phyloP scores from a whole-genome alignment of 2,888 invertebrate species.

The Drosophila paramelanica region DNA sequence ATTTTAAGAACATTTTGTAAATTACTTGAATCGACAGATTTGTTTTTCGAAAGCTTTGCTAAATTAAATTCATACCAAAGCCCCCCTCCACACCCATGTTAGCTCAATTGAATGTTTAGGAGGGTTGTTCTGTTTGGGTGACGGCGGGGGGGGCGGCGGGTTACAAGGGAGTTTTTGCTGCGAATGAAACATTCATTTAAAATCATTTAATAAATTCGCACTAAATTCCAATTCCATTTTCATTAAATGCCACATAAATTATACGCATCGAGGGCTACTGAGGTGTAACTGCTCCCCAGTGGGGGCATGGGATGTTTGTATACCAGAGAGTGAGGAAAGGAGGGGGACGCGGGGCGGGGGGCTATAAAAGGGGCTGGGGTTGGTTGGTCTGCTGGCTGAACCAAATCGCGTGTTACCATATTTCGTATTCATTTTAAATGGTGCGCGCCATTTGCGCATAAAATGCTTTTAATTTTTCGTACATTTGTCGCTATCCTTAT shows the following conservation, averaged over 20 bases:
- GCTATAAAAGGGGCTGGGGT: conserved; percentile 16
- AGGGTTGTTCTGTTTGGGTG: background rate
- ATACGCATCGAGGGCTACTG: conserved; percentile 60
- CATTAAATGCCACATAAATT: conserved; percentile 82
- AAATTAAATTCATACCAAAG: background rate
- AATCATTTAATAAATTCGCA: conserved; percentile 81
- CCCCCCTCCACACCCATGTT: background rate
- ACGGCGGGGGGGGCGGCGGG: background rate
- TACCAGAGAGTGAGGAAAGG: background rate
- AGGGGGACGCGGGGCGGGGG: conserved; percentile 1
- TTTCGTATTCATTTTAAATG: conserved; percentile 77
- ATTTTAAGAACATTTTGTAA: background rate
- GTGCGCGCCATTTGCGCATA: conserved; percentile 72
- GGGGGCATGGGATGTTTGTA: conserved; percentile 1
- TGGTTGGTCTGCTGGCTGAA: conserved; percentile 29
- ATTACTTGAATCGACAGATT: background rate
- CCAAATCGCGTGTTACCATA: conserved; percentile 78
- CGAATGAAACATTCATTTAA: conserved; percentile 69
- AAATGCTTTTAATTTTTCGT: conserved; percentile 79
- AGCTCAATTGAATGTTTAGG: background rate
- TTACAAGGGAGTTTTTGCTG: background rate
- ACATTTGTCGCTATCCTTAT: conserved; percentile 58
- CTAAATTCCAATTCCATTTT: conserved; percentile 81
- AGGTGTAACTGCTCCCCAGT: conserved; percentile 34
- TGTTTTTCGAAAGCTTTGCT: background rate